Percentiles rank a stretch among this genome's conserved stretches.
Evolutionary conservation across 1,140 invertebrate species (phyloP).

Genomic region (Drusus annulatus): DNA sequence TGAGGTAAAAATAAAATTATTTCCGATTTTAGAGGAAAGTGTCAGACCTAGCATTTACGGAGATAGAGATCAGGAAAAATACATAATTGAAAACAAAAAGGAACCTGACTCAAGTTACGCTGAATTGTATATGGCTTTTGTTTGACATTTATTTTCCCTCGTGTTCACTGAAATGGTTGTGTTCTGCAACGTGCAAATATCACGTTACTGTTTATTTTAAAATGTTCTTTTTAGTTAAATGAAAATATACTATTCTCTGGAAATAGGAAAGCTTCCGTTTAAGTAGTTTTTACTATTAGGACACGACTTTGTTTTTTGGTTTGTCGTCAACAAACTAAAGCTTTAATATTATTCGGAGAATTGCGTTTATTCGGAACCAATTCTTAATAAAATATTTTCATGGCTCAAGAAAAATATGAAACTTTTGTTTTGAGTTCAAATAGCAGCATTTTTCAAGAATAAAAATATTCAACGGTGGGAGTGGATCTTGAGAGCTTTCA

Average conservation of each 20-base stretch:
- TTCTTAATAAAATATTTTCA: too few relatives aligned
- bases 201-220: constrained; percentile 29
- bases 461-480: too few relatives aligned
- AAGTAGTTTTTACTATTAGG: too few relatives aligned
- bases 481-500: too few relatives aligned
- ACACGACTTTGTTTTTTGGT: too few relatives aligned
- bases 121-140: constrained; percentile 13
- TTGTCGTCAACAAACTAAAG: too few relatives aligned
- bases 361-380: too few relatives aligned
- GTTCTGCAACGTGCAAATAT: constrained; percentile 34
- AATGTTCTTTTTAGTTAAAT: not conserved
- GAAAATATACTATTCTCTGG: not conserved
- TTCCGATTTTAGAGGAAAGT: constrained; percentile 41
- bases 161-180: constrained; percentile 19
- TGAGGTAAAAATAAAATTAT: constrained; percentile 59
- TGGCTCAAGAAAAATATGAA: too few relatives aligned
- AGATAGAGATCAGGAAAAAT: constrained; percentile 37
- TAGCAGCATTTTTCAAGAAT: too few relatives aligned
- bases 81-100: constrained; percentile 36
- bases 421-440: too few relatives aligned
- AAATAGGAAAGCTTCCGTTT: not conserved
- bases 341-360: too few relatives aligned
- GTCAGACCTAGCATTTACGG: constrained; percentile 23
- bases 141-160: constrained; percentile 39
- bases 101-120: constrained; percentile 16